phyloP scores from a whole-genome alignment of 2,113 vertebrate species.

The human region DNA sequence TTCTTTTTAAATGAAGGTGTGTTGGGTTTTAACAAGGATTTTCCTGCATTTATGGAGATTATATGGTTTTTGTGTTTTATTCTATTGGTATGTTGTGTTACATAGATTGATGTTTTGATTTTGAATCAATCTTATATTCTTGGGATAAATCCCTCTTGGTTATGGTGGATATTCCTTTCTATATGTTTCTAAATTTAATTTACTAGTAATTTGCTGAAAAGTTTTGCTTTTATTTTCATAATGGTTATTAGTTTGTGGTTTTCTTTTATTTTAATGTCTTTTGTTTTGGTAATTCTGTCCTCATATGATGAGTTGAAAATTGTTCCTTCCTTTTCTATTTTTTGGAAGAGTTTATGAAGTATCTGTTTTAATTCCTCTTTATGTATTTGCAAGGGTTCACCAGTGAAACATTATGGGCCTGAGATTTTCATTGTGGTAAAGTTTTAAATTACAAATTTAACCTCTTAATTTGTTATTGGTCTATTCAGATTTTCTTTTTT shows the following conservation, averaged over 20 bases:
- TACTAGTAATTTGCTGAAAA: background rate
- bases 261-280: background rate
- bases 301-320: background rate
- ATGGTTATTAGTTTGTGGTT: background rate
- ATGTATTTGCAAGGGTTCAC: background rate
- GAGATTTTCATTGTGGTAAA: background rate
- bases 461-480: background rate
- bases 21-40: background rate
- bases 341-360: background rate
- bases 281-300: background rate
- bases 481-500: background rate
- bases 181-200: background rate
- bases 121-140: background rate
- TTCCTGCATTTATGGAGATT: background rate
- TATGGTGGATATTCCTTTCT: background rate
- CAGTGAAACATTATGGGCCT: background rate
- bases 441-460: background rate
- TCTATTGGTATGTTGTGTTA: background rate
- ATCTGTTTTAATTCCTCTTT: background rate
- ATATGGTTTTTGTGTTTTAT: background rate
- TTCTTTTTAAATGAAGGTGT: background rate
- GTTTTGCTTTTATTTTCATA: background rate
- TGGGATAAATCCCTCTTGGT: background rate
- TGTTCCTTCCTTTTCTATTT: background rate
- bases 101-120: background rate